Conservation (phyloP, 2,888 invertebrate species). For the Micoletzkya japonica region DNA sequence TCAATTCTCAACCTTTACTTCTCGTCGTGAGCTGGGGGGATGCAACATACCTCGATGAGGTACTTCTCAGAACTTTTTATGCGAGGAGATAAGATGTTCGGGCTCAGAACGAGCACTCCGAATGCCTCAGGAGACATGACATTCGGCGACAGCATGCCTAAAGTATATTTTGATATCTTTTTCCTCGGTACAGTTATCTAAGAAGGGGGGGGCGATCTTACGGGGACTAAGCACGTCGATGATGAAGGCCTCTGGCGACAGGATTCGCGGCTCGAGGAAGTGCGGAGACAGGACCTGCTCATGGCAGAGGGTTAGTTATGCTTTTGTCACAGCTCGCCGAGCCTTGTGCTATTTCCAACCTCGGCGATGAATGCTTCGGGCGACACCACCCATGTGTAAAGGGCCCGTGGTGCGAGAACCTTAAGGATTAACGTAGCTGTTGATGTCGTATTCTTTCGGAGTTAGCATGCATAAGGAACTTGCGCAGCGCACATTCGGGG, state of each 20-base stretch:
- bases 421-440: too few relatives aligned
- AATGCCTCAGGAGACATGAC: constrained; percentile 48
- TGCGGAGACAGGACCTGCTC: constrained; percentile 42
- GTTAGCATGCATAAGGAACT: too few relatives aligned
- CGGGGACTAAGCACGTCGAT: constrained; percentile 56
- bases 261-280: constrained; percentile 50
- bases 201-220: constrained; percentile 15
- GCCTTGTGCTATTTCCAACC: constrained; percentile 25
- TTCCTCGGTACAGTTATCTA: not conserved
- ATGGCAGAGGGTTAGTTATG: not conserved
- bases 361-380: constrained; percentile 52
- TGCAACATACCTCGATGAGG: constrained; percentile 47
- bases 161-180: not conserved
- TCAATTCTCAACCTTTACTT: too few relatives aligned
- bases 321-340: not conserved
- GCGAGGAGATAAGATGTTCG: constrained; percentile 55
- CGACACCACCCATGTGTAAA: constrained; percentile 53
- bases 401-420: constrained; percentile 49
- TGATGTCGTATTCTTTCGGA: too few relatives aligned
- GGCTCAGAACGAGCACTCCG: constrained; percentile 52
- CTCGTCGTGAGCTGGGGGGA: too few relatives aligned
- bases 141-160: constrained; percentile 43
- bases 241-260: constrained; percentile 55
- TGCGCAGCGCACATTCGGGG: too few relatives aligned
- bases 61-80: constrained; percentile 49